Evolutionary conservation across 2,797 vertebrate species (phyloP).

Genomic region (Eurystomus glaucurus): DNA sequence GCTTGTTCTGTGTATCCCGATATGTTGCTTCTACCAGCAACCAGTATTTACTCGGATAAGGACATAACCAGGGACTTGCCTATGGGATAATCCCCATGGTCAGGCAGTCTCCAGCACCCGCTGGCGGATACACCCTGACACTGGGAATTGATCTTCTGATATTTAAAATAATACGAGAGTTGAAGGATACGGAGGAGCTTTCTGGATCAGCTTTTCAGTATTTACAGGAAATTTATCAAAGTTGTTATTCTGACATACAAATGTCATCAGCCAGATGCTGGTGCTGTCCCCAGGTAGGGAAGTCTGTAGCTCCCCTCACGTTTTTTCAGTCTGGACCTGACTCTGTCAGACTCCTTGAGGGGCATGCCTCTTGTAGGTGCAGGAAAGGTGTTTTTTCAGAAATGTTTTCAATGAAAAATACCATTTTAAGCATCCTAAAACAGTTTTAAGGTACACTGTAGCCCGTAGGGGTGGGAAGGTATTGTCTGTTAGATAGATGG

Average conservation of each 20-base stretch:
- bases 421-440: background rate
- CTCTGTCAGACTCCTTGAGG: background rate
- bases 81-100: background rate
- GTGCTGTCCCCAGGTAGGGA: background rate
- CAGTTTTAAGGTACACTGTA: background rate
- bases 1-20: background rate
- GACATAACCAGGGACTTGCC: background rate
- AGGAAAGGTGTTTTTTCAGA: background rate
- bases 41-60: fast-evolving
- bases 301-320: background rate
- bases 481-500: background rate
- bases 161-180: background rate
- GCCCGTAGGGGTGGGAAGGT: background rate
- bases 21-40: background rate
- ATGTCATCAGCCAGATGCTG: background rate
- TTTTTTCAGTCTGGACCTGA: background rate
- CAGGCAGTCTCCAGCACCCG: background rate
- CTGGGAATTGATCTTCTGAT: background rate
- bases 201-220: background rate
- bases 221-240: background rate
- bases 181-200: background rate
- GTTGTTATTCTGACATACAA: background rate
- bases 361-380: background rate
- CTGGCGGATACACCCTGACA: background rate
- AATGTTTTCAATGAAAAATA: background rate